A percentile compares a stretch with the other conserved stretches of the same genome.
Evolutionary conservation across 1,140 invertebrate genomes (phyloP).

Genomic region (Zaprionus ornatus): DNA sequence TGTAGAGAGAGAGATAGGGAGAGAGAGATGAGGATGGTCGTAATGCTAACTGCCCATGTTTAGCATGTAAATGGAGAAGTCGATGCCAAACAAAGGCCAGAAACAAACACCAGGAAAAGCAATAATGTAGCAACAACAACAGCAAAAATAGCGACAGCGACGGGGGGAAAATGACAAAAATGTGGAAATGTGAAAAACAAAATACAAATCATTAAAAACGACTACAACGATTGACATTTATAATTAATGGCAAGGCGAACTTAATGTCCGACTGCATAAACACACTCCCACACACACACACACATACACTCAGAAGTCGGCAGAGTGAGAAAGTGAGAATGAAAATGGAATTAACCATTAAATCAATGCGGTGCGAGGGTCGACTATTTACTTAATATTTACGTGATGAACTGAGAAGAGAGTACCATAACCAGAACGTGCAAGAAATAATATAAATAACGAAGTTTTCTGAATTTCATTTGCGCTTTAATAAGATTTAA

Average conservation of each 20-base stretch:
- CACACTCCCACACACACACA: not conserved
- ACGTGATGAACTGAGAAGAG: constrained; percentile 8
- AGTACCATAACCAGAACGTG: constrained; percentile 49
- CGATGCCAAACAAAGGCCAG: constrained; percentile 62
- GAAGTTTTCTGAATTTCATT: not conserved
- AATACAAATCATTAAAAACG: constrained; percentile 79
- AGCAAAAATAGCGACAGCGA: constrained; percentile 14
- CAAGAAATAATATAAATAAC: constrained; percentile 11
- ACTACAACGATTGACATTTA: constrained; percentile 75
- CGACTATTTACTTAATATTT: constrained; percentile 15
- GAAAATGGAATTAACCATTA: constrained; percentile 53
- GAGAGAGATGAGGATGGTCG: not conserved
- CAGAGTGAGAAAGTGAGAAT: constrained; percentile 39
- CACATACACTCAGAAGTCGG: not conserved
- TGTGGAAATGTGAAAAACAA: constrained; percentile 46
- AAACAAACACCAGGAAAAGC: constrained; percentile 27
- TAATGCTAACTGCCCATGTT: constrained; percentile 53
- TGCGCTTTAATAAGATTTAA: not conserved
- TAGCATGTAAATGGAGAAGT: constrained; percentile 75
- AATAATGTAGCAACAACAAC: constrained; percentile 33
- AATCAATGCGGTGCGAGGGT: constrained; percentile 19
- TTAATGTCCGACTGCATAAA: constrained; percentile 62
- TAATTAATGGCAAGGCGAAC: constrained; percentile 68
- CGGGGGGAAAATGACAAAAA: constrained; percentile 41
- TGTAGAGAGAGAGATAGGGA: constrained; percentile 16